phyloP scores from a whole-genome alignment of 2,113 vertebrate genomes.

The Phocoena phocoena region DNA sequence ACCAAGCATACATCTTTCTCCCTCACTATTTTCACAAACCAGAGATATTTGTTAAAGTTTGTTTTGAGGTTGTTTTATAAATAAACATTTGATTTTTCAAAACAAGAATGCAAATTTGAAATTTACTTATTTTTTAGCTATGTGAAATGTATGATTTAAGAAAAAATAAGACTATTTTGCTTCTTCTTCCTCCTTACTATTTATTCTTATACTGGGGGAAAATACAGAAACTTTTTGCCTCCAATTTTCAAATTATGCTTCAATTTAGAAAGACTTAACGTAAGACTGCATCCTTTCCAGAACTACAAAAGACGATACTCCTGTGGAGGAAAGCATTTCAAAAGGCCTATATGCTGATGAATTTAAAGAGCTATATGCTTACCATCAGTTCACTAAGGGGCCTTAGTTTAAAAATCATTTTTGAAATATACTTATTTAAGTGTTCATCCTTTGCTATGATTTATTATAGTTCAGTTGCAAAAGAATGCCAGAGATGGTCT shows the following conservation, averaged over 20 bases:
- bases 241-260: slow-evolving; percentile 43
- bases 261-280: not conserved
- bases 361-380: slow-evolving; percentile 49
- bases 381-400: slow-evolving; percentile 34
- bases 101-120: slow-evolving; percentile 24
- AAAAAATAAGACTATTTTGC: not conserved
- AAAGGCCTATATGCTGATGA: slow-evolving; percentile 7
- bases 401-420: slow-evolving; percentile 53
- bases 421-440: slow-evolving; percentile 40
- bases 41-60: not conserved
- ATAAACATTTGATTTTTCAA: slow-evolving; percentile 31
- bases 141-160: not conserved
- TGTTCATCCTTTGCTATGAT: slow-evolving; percentile 47
- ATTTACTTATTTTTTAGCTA: slow-evolving; percentile 38
- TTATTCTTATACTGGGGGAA: slow-evolving; percentile 12
- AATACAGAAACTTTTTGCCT: slow-evolving; percentile 19
- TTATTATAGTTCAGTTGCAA: slow-evolving; percentile 58
- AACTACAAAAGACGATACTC: not conserved
- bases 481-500: slow-evolving; percentile 21
- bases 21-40: not conserved
- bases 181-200: not conserved
- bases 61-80: slow-evolving; percentile 23
- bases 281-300: not conserved
- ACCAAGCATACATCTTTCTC: not conserved
- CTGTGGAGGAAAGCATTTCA: not conserved